Conservation (phyloP, 2,113 vertebrate species). For the Carettochelys insculpta region DNA sequence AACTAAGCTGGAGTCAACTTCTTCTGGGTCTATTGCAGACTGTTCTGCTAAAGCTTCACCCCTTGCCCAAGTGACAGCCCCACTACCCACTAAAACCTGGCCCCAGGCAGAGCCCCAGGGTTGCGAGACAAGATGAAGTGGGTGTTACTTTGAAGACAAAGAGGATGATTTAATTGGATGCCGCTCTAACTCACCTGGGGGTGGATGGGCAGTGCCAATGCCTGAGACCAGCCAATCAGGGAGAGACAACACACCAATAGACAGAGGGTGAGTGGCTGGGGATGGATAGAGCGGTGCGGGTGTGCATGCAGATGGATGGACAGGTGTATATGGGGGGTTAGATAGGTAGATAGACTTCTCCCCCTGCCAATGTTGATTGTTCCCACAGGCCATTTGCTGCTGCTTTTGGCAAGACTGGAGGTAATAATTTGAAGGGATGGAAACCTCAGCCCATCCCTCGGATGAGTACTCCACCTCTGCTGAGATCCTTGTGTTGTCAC, state of each 20-base stretch:
- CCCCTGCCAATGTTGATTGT: background rate
- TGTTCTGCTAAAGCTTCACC: background rate
- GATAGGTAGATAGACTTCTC: background rate
- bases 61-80: background rate
- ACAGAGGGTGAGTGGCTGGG: too few species aligned
- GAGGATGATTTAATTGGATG: too few species aligned
- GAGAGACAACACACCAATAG: background rate
- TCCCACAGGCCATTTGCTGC: background rate
- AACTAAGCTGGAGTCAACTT: background rate
- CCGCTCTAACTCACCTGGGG: too few species aligned
- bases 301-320: too few species aligned
- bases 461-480: background rate
- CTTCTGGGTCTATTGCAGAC: background rate
- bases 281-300: too few species aligned
- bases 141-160: too few species aligned
- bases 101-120: background rate
- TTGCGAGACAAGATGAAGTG: too few species aligned
- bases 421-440: background rate
- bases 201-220: background rate
- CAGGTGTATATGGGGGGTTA: too few species aligned
- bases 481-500: background rate
- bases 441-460: background rate
- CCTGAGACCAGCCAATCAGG: background rate
- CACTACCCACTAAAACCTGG: background rate
- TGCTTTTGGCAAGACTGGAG: background rate